A percentile compares a stretch with the other conserved stretches of the same genome.
phyloP scores from a whole-genome alignment of 2,888 invertebrate species.

The Archaeoteleia sp. region DNA sequence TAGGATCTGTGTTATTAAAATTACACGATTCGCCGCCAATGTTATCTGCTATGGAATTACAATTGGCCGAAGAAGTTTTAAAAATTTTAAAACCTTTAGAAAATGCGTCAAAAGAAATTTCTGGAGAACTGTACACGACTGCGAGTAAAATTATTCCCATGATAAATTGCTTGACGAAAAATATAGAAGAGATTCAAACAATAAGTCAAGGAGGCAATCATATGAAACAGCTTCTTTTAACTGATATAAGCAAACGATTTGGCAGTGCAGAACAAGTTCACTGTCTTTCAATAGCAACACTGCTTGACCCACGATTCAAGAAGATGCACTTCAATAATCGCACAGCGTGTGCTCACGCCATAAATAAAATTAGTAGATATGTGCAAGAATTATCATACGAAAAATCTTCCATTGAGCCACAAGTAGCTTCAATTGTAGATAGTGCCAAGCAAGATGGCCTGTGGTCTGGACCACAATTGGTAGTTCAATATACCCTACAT shows the following conservation, averaged over 20 bases:
- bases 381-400: slow-evolving; percentile 3
- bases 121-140: slow-evolving; percentile 1
- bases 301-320: slow-evolving; percentile 35
- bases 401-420: not conserved
- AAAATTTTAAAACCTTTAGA: slow-evolving; percentile 27
- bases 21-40: slow-evolving; percentile 37
- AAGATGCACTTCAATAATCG: slow-evolving; percentile 33
- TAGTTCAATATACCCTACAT: slow-evolving; percentile 6
- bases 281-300: slow-evolving; percentile 7
- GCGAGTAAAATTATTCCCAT: slow-evolving; percentile 12
- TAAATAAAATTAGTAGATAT: slow-evolving; percentile 26
- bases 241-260: slow-evolving; percentile 29
- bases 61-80: slow-evolving; percentile 51
- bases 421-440: not conserved
- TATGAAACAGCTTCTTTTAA: slow-evolving; percentile 24
- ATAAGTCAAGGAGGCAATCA: slow-evolving; percentile 23
- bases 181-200: slow-evolving; percentile 14
- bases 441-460: not conserved
- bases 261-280: slow-evolving; percentile 27
- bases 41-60: slow-evolving; percentile 46
- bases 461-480: not conserved
- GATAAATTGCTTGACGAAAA: slow-evolving; percentile 37
- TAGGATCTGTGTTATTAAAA: slow-evolving; percentile 51
- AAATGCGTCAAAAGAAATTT: slow-evolving; percentile 2
- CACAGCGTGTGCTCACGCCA: slow-evolving; percentile 24